Conservation (phyloP, 2,888 invertebrate genomes). For the Chirona hameri region DNA sequence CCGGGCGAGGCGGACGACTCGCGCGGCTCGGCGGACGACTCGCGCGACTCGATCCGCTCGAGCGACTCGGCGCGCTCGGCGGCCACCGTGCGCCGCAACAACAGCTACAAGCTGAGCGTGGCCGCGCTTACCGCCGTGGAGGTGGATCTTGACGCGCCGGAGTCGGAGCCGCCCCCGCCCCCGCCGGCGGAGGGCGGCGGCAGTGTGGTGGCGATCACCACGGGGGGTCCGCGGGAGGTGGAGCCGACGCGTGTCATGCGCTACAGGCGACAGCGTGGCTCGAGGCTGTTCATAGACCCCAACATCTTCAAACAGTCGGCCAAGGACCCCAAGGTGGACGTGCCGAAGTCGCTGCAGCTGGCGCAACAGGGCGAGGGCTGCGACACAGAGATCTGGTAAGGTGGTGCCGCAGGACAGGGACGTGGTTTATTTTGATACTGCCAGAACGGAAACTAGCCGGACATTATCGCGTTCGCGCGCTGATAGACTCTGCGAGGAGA, state of each 20-base stretch:
- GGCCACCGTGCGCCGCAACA: slow-evolving; percentile 7
- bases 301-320: slow-evolving; percentile 12
- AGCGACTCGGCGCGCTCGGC: background rate
- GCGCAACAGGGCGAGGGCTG: background rate
- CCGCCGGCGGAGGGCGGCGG: background rate
- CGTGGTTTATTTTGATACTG: too few relatives aligned
- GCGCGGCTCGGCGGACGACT: background rate
- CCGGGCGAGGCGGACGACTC: background rate
- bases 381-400: background rate
- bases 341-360: background rate
- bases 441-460: too few relatives aligned
- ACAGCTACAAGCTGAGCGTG: slow-evolving; percentile 27
- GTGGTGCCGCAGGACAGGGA: too few relatives aligned
- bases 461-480: too few relatives aligned
- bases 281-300: background rate
- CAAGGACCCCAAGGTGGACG: slow-evolving; percentile 11
- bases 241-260: background rate
- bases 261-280: background rate
- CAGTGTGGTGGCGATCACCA: background rate
- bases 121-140: background rate
- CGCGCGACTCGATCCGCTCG: background rate
- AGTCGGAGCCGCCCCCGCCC: background rate
- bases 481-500: background rate
- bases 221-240: background rate
- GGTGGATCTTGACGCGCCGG: background rate